Evolutionary conservation across 2,113 vertebrate species (phyloP).

Genomic region (Neogobius melanostomus): DNA sequence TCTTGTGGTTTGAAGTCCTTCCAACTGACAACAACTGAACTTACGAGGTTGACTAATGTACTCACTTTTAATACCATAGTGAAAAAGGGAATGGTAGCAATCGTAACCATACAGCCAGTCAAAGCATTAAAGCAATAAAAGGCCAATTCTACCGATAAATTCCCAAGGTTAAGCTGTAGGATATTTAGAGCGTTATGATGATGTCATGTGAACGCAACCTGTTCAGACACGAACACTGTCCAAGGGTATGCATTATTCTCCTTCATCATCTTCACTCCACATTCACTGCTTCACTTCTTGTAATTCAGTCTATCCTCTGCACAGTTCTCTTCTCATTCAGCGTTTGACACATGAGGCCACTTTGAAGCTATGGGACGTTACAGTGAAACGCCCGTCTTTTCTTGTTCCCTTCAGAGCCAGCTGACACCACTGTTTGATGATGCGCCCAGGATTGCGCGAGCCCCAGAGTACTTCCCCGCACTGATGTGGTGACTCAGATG

Average conservation of each 20-base stretch:
- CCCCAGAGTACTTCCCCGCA: slow-evolving; percentile 27
- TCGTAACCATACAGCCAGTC: no score
- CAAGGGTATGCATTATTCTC: slow-evolving; percentile 11
- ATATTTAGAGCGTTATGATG: no score
- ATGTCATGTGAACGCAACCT: background rate
- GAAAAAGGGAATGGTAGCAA: no score
- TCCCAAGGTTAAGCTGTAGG: no score
- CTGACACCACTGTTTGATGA: slow-evolving; percentile 27
- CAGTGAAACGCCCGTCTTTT: slow-evolving; percentile 13
- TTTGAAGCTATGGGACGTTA: slow-evolving; percentile 45
- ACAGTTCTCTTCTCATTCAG: slow-evolving; percentile 12
- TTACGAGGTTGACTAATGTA: no score
- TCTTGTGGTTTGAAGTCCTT: no score
- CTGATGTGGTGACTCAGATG: slow-evolving; percentile 54
- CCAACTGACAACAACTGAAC: no score
- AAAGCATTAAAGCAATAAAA: no score
- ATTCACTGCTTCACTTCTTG: slow-evolving; percentile 6
- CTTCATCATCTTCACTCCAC: slow-evolving; percentile 24
- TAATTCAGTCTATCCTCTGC: slow-evolving; percentile 15
- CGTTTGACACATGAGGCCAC: slow-evolving; percentile 36
- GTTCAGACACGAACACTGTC: slow-evolving; percentile 13
- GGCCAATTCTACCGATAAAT: no score
- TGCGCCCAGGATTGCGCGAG: slow-evolving; percentile 42
- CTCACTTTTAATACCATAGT: no score
- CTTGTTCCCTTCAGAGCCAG: slow-evolving; percentile 38